Evolutionary conservation across 2,797 vertebrate genomes (phyloP), one percentile per base, ranked within the genome.

Genomic region (Danio aesculapii): DNA sequence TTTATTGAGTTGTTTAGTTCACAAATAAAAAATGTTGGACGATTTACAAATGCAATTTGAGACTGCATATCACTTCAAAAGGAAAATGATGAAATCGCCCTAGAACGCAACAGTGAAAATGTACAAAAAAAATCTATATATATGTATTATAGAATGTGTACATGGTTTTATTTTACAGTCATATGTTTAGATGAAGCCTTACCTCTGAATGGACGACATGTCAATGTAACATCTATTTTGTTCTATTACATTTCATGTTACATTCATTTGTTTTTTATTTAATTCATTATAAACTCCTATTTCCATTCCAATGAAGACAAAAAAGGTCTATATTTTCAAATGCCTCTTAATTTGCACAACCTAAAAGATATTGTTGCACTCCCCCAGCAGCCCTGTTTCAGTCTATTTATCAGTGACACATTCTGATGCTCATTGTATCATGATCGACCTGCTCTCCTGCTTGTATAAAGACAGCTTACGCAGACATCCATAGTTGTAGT

Each of bases 171-270:
- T 84, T n/a, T 72, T 81, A 55, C 49, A 41, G 50, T 86, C 84
- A 76, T 46, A 55, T 88, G 30, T 86, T 84, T 88, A 87, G 83
- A 90, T 77, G 69, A 91, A 89, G 91, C 92, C 91, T 93, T 93
- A 92, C 84, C 87, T 80, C 79, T 86, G 77, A 88, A 89, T 85
- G 85, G 87, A 86, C 81, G 75, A 21, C 82, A 55, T 78, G 81
- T 79, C 67, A 74, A 14, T 6, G 74, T 77, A 55, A 79, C 55
- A 79, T 81, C 87, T 89, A 71, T 84, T 76, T 88, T 84, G 68
- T 81, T 85, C 67, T 81, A 55, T 87, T 78, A 39, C 4, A 49
- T 69, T 69, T 52, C 14, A 69, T 43, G 53, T 14, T 69, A 19
- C 75, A 16, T 78, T 73, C 10, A 72, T 89, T 83, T 30, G 30